phyloP scores from a whole-genome alignment of 2,797 vertebrate genomes.

The Rhinatrema bivittatum region DNA sequence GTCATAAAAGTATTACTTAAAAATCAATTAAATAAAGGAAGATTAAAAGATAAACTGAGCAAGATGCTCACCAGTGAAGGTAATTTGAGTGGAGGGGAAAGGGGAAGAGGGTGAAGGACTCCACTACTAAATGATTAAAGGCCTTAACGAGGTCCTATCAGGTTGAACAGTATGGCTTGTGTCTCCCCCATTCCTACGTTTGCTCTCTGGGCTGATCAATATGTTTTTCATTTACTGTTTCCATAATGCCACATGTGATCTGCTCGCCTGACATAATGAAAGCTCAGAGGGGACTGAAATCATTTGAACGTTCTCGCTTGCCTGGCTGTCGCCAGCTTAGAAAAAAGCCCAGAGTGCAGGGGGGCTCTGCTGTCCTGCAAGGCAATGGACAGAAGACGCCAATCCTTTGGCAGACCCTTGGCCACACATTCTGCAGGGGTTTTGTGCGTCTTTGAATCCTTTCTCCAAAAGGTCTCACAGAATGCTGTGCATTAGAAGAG shows the following conservation, averaged over 20 bases:
- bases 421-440: too few relatives aligned
- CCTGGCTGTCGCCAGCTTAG: conserved; percentile 58
- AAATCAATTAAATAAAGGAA: conserved; percentile 76
- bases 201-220: conserved; percentile 68
- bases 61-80: conserved; percentile 69
- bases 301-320: conserved; percentile 48
- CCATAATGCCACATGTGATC: conserved; percentile 67
- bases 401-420: too few relatives aligned
- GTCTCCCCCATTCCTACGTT: conserved; percentile 60
- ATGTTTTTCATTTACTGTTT: conserved; percentile 76
- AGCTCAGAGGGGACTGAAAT: conserved; percentile 58
- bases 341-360: conserved; percentile 61
- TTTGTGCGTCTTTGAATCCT: too few relatives aligned
- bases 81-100: conserved; percentile 51
- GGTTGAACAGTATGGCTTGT: conserved; percentile 59
- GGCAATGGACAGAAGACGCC: conserved; percentile 37
- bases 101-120: conserved; percentile 44
- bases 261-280: conserved; percentile 58
- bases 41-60: conserved; percentile 74
- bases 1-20: too few relatives aligned
- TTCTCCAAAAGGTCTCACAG: too few relatives aligned
- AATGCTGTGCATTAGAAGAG: too few relatives aligned
- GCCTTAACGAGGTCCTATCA: conserved; percentile 64
- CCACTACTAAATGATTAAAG: conserved; percentile 77
- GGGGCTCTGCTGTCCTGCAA: conserved; percentile 45